Evolutionary conservation across 2,113 vertebrate species (phyloP).

Genomic region (Chloropsis cyanopogon): DNA sequence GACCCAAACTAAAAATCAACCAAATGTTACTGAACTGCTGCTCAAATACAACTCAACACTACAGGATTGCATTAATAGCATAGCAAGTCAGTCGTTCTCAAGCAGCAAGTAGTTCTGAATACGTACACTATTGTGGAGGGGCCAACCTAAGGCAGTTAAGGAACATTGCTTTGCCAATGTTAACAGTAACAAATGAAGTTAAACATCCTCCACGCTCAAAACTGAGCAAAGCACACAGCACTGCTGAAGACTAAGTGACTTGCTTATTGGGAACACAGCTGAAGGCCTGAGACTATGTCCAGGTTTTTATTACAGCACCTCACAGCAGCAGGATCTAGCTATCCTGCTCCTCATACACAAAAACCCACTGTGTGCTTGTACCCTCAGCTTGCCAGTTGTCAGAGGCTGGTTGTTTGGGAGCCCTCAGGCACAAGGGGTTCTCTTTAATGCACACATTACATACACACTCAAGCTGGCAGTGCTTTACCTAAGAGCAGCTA

Average conservation of each 20-base stretch:
- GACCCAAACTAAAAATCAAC: not conserved
- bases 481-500: not conserved
- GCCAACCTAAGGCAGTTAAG: not conserved
- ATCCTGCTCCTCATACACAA: not conserved
- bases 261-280: not conserved
- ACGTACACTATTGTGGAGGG: not conserved
- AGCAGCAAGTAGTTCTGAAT: not conserved
- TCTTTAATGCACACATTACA: not conserved
- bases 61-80: not conserved
- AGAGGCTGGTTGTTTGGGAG: not conserved
- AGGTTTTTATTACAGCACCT: not conserved
- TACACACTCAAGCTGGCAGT: not conserved
- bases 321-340: not conserved
- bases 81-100: not conserved
- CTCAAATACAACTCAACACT: not conserved
- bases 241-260: rapidly evolving
- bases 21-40: not conserved
- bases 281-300: not conserved
- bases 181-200: not conserved
- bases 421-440: not conserved
- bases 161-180: not conserved
- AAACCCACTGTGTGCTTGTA: not conserved
- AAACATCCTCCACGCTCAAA: not conserved
- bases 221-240: not conserved
- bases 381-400: not conserved